Evolutionary conservation across 2,888 invertebrate species (phyloP).

Genomic region (Microplitis manilae): DNA sequence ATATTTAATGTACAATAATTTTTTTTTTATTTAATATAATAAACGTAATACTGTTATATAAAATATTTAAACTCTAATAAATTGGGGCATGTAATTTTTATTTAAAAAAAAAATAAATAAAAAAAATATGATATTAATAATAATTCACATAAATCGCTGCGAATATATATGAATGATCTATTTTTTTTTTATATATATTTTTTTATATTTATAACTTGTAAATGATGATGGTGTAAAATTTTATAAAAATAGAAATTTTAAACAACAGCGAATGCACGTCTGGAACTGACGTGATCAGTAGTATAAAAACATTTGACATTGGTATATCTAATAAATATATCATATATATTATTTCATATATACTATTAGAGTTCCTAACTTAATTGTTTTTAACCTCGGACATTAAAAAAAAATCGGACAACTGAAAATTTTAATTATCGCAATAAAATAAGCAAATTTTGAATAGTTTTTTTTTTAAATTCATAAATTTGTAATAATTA

Average conservation of each 20-base stretch:
- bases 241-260: constrained; percentile 22
- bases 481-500: too few species aligned
- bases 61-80: not conserved
- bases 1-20: not conserved
- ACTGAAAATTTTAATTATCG: too few species aligned
- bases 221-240: constrained; percentile 3
- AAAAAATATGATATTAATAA: not conserved
- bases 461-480: too few species aligned
- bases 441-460: too few species aligned
- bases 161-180: constrained; percentile 3
- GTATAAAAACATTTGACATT: not conserved
- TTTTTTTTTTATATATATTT: not conserved
- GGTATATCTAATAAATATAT: not conserved
- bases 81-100: constrained; percentile 2
- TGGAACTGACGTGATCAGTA: not conserved
- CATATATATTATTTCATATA: too few species aligned
- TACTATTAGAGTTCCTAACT: too few species aligned
- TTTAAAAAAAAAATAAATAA: not conserved
- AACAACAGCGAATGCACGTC: constrained; percentile 18
- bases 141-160: not conserved
- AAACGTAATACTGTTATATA: not conserved
- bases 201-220: constrained; percentile 13
- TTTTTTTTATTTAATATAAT: not conserved
- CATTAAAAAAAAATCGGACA: too few species aligned
- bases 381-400: too few species aligned